Percentiles rank a stretch among this genome's conserved stretches.
These are phyloP conservation scores for Ooceraea biroi DNA, from an alignment of 1,140 invertebrate genomes.

Conservation along the genomic window DNA sequence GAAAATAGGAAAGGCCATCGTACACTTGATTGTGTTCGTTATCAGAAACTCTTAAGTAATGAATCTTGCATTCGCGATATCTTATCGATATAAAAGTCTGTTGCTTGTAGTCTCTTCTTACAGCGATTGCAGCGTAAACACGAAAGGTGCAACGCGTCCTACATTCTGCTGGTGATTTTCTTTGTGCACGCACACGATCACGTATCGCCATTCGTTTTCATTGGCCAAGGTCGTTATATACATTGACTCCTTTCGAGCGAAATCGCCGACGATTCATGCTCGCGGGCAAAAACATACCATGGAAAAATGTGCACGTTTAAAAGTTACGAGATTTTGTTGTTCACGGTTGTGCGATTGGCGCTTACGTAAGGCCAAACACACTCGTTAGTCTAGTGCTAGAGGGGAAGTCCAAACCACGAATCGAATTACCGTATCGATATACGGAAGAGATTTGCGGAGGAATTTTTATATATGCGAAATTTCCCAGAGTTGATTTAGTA, in stretches of 20 bases:
- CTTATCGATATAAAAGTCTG: slow-evolving; percentile 16
- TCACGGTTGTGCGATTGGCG: neutral
- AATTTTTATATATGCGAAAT: neutral
- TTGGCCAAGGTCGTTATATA: slow-evolving; percentile 53
- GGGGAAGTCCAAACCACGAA: neutral
- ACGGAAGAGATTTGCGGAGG: neutral
- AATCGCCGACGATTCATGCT: slow-evolving; percentile 37
- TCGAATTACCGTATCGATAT: slow-evolving; percentile 3
- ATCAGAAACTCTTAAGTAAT: neutral
- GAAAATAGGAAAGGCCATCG: neutral
- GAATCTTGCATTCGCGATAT: slow-evolving; percentile 26
- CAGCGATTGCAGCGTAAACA: slow-evolving; percentile 23
- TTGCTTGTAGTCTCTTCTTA: slow-evolving; percentile 42
- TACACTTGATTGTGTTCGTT: neutral
- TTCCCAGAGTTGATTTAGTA: neutral
- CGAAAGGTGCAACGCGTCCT: slow-evolving; percentile 59
- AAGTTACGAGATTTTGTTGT: slow-evolving; percentile 46
- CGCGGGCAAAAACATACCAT: slow-evolving; percentile 17
- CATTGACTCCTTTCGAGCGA: slow-evolving; percentile 46
- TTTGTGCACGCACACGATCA: slow-evolving; percentile 26
- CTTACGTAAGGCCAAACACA: slow-evolving; percentile 33
- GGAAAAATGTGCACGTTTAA: slow-evolving; percentile 42
- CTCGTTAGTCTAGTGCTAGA: neutral
- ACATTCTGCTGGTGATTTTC: slow-evolving; percentile 54
- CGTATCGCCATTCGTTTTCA: slow-evolving; percentile 62